A percentile compares a stretch with the other conserved stretches of the same genome.
phyloP scores from a whole-genome alignment of 2,113 vertebrate species.

The Petroica traversi region DNA sequence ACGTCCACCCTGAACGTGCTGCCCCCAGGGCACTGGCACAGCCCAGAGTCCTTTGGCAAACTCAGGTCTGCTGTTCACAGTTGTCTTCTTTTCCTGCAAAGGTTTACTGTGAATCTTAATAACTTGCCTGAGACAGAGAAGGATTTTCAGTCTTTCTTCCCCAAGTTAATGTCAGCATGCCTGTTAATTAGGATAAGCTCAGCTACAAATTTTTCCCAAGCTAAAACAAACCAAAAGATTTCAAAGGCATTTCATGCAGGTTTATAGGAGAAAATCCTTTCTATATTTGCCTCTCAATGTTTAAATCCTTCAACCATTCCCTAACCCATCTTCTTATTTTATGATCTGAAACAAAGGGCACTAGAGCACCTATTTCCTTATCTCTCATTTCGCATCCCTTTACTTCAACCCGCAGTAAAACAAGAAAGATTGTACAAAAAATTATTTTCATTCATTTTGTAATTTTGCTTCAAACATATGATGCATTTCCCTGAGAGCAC shows the following conservation, averaged over 20 bases:
- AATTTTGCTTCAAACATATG: neutral
- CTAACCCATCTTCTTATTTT: neutral
- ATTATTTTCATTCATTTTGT: neutral
- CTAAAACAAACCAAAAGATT: neutral
- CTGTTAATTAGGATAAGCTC: neutral
- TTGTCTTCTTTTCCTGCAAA: neutral
- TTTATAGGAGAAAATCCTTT: neutral
- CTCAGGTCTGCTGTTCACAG: neutral
- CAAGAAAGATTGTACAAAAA: neutral
- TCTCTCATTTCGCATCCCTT: neutral
- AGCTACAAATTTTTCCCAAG: neutral
- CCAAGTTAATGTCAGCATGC: neutral
- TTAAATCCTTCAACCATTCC: neutral
- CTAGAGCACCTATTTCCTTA: neutral
- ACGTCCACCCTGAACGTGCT: neutral
- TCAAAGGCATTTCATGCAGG: neutral
- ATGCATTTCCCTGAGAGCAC: neutral
- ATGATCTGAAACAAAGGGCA: neutral
- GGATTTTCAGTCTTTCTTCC: neutral
- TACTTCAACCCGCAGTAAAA: neutral
- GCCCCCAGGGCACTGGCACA: neutral
- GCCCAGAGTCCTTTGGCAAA: neutral
- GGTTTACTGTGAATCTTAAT: conserved; percentile 19
- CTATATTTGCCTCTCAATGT: neutral
- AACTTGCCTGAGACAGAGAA: neutral